Conservation (phyloP, 37 sponge, comb jelly and placozoan genomes). For the Lycopodina hypogea region DNA sequence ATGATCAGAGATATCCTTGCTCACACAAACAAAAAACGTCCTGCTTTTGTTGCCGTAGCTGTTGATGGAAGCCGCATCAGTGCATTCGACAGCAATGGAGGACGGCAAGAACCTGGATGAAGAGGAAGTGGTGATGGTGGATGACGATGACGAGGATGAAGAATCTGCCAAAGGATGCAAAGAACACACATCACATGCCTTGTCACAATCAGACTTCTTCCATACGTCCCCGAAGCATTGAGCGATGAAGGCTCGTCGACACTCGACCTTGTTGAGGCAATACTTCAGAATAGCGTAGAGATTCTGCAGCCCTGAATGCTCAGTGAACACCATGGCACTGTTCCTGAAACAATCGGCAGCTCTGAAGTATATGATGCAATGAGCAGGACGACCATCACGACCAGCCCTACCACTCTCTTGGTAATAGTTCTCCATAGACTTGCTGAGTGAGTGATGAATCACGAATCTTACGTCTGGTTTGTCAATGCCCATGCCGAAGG, state of each 20-base stretch:
- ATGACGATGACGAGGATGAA: no score
- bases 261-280: conserved; percentile 60
- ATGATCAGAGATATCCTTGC: conserved; percentile 40
- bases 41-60: neutral
- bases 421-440: conserved; percentile 96
- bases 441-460: conserved; percentile 92
- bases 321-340: conserved; percentile 82
- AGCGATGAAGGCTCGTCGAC: conserved; percentile 78
- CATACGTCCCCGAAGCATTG: conserved; percentile 79
- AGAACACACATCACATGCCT: conserved; percentile 57
- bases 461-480: conserved; percentile 89
- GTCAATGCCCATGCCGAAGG: conserved; percentile 96
- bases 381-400: conserved; percentile 79
- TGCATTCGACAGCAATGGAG: neutral
- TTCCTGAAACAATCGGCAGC: conserved; percentile 46
- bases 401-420: conserved; percentile 98
- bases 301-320: conserved; percentile 67
- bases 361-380: conserved; percentile 84
- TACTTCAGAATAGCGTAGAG: conserved; percentile 76
- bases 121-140: neutral
- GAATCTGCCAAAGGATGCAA: conserved; percentile 1
- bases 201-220: conserved; percentile 56
- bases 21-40: neutral
- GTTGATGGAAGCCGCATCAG: no score
- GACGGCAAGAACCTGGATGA: no score